A percentile compares a stretch with the other conserved stretches of the same genome.
phyloP scores from a whole-genome alignment of 1,140 invertebrate species.

The Drosophila virilis region DNA sequence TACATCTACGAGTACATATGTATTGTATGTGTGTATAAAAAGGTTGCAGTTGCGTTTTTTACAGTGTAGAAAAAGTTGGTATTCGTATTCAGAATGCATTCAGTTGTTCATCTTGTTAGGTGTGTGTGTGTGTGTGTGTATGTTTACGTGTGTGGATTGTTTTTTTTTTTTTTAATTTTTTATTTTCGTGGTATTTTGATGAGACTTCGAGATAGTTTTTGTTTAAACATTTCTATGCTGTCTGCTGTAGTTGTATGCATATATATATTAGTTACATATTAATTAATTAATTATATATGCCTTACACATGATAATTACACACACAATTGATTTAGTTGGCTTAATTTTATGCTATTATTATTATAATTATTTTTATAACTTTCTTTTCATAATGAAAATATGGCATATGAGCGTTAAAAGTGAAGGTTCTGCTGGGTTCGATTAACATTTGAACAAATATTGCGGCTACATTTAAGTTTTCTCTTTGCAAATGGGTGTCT shows the following conservation, averaged over 20 bases:
- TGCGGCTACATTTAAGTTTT: constrained; percentile 57
- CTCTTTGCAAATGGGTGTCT: constrained; percentile 5
- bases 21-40: constrained; percentile 53
- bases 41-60: constrained; percentile 74
- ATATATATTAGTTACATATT: constrained; percentile 41
- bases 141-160: constrained; percentile 25
- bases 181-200: constrained; percentile 9
- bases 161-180: constrained; percentile 1
- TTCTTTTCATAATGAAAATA: constrained; percentile 77
- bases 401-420: constrained; percentile 69
- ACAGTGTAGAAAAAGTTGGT: constrained; percentile 79
- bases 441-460: constrained; percentile 78
- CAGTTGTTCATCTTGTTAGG: constrained; percentile 18
- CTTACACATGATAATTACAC: constrained; percentile 70
- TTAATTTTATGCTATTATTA: constrained; percentile 72
- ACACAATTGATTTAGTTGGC: constrained; percentile 74
- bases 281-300: constrained; percentile 73
- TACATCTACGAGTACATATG: constrained; percentile 36
- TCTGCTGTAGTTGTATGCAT: constrained; percentile 50
- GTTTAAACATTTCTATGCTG: constrained; percentile 42
- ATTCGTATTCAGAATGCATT: constrained; percentile 51
- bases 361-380: constrained; percentile 68
- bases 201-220: constrained; percentile 17
- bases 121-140: constrained; percentile 34
- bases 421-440: constrained; percentile 36